Conservation (phyloP, 2,113 vertebrate species). For the Gnathonemus echidnorhynchus region DNA sequence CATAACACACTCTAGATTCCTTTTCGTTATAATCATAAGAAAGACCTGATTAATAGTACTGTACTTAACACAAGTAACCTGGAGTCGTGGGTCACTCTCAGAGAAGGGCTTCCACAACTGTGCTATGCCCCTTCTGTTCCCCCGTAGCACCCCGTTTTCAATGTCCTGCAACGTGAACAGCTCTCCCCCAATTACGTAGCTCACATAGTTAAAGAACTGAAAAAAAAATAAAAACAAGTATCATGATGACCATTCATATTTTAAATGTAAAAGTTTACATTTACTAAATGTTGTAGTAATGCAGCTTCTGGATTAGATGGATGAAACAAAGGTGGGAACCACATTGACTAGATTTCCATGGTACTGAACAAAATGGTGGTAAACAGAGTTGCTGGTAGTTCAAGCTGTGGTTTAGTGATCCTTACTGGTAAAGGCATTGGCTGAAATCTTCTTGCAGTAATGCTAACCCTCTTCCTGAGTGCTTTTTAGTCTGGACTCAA, state of each 20-base stretch:
- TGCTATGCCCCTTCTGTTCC: constrained; percentile 64
- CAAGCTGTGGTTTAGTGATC: background rate
- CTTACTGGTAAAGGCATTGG: background rate
- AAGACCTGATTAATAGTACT: background rate
- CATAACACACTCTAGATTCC: background rate
- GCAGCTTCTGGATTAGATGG: background rate
- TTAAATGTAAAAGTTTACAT: background rate
- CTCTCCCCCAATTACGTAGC: constrained; percentile 70
- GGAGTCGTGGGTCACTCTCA: constrained; percentile 61
- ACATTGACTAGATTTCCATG: background rate
- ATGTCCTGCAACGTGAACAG: constrained; percentile 70
- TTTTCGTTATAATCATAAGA: background rate
- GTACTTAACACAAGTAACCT: constrained; percentile 41
- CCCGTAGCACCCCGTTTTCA: constrained; percentile 66
- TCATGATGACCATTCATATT: background rate
- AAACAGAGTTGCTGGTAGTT: background rate
- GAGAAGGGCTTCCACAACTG: constrained; percentile 65
- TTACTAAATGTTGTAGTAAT: background rate
- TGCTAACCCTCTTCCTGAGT: background rate
- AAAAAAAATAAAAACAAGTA: constrained; percentile 8
- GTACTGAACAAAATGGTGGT: background rate
- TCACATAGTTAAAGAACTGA: constrained; percentile 71
- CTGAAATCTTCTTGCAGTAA: background rate
- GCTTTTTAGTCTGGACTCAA: background rate
- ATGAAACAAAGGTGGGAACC: background rate